phyloP scores from a whole-genome alignment of 2,113 vertebrate species.

The Otis tarda region DNA sequence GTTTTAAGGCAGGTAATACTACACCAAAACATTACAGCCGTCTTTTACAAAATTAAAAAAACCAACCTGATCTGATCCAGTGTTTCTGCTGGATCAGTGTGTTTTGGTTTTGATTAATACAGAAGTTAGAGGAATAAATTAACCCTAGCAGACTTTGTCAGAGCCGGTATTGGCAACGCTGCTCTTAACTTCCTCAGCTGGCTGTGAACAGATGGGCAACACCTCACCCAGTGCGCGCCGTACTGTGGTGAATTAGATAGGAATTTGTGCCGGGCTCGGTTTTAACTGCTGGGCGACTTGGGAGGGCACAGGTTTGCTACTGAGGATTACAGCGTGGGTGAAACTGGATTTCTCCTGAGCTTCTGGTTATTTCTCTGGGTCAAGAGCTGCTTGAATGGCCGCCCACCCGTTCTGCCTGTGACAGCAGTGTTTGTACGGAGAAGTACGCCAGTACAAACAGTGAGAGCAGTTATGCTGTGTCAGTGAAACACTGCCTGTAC shows the following conservation, averaged over 20 bases:
- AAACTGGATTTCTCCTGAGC: background rate
- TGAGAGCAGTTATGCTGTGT: background rate
- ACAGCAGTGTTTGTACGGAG: background rate
- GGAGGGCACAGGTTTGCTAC: background rate
- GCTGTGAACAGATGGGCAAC: accelerated
- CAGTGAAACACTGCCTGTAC: background rate
- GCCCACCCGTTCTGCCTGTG: background rate
- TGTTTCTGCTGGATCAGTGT: background rate
- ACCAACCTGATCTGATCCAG: background rate
- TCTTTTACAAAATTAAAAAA: background rate
- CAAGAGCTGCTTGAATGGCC: background rate
- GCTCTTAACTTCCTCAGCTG: background rate
- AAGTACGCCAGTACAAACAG: constrained; percentile 10
- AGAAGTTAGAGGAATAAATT: background rate
- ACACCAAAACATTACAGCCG: background rate
- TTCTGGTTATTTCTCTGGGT: constrained; percentile 5
- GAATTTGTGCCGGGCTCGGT: background rate
- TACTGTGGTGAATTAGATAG: background rate
- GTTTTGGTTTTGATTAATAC: background rate
- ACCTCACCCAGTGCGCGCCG: background rate
- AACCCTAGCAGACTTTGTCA: background rate
- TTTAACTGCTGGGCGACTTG: background rate
- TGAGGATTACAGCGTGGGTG: background rate
- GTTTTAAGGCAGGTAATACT: background rate
- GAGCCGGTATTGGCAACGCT: background rate